These are phyloP conservation scores for Onthophagus sagittarius DNA, from an alignment of 2,888 invertebrate species.

Conservation along the genomic window DNA sequence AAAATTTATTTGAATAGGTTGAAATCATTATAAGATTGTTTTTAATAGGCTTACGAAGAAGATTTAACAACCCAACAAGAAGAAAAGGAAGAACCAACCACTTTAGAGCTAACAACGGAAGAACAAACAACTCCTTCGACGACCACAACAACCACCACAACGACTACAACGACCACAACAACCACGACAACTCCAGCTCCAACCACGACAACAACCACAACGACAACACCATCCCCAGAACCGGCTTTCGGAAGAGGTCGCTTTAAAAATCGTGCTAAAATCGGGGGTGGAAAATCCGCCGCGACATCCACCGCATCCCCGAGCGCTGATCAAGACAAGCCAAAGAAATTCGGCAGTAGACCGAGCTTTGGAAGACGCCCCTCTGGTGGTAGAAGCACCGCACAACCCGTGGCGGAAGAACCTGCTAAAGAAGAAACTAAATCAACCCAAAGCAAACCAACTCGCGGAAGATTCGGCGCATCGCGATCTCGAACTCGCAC, in stretches of 20 bases:
- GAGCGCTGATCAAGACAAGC: slow-evolving; percentile 40
- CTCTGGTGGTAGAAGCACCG: slow-evolving; percentile 41
- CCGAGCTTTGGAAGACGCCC: slow-evolving; percentile 52
- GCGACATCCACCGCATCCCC: slow-evolving; percentile 45
- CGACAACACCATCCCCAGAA: slow-evolving; percentile 51
- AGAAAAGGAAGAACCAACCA: slow-evolving; percentile 40
- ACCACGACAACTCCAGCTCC: slow-evolving; percentile 55
- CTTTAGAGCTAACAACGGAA: slow-evolving; percentile 50
- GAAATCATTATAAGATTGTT: background rate
- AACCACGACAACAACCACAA: slow-evolving; percentile 54
- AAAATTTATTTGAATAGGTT: background rate
- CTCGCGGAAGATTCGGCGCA: slow-evolving; percentile 40
- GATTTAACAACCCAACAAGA: slow-evolving; percentile 30
- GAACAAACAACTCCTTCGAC: slow-evolving; percentile 48
- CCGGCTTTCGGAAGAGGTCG: slow-evolving; percentile 37
- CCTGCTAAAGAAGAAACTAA: slow-evolving; percentile 47
- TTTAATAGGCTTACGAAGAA: background rate
- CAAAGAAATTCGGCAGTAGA: slow-evolving; percentile 48
- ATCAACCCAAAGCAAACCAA: slow-evolving; percentile 39
- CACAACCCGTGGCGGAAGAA: slow-evolving; percentile 42
- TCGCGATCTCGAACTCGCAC: slow-evolving; percentile 40
- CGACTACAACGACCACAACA: slow-evolving; percentile 54
- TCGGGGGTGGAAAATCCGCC: slow-evolving; percentile 34
- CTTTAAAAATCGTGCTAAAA: slow-evolving; percentile 33
- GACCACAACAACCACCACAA: slow-evolving; percentile 48